phyloP scores from a whole-genome alignment of 2,888 invertebrate species.

The Artemia sp. region DNA sequence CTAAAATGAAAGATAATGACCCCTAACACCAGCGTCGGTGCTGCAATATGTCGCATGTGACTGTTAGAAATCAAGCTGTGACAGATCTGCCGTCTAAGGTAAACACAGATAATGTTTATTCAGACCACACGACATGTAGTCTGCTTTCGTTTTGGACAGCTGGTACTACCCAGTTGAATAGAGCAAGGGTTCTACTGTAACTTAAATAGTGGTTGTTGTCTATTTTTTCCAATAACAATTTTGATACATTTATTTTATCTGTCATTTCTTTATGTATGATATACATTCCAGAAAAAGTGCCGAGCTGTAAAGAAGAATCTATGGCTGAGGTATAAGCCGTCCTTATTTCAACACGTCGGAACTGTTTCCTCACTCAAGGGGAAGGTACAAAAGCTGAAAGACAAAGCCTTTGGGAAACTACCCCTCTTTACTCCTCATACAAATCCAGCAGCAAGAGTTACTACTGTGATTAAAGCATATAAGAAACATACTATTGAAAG shows the following conservation, averaged over 20 bases:
- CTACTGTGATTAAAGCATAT: conserved; percentile 58
- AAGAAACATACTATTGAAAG: conserved; percentile 55
- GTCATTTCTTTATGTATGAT: no score
- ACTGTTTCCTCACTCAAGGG: conserved; percentile 84
- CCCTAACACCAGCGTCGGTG: no score
- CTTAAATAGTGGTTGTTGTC: background rate
- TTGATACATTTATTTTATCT: conserved; percentile 19
- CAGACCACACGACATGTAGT: no score
- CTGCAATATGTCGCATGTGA: no score
- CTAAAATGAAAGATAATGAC: no score
- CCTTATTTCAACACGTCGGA: conserved; percentile 88
- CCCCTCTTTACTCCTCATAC: conserved; percentile 57
- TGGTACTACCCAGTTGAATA: no score
- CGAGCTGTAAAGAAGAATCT: conserved; percentile 53
- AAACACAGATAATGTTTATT: no score
- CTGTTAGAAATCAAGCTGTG: no score
- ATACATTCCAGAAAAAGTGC: conserved; percentile 57
- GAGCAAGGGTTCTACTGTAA: background rate
- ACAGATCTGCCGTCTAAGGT: no score
- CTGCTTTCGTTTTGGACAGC: no score
- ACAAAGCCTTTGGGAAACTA: conserved; percentile 69
- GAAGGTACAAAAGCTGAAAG: conserved; percentile 87
- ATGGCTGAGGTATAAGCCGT: conserved; percentile 70
- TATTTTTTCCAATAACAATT: conserved; percentile 14
- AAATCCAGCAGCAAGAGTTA: conserved; percentile 52